These are phyloP conservation scores for Selenia dentaria DNA, from an alignment of 2,888 invertebrate species.

Conservation along the genomic window DNA sequence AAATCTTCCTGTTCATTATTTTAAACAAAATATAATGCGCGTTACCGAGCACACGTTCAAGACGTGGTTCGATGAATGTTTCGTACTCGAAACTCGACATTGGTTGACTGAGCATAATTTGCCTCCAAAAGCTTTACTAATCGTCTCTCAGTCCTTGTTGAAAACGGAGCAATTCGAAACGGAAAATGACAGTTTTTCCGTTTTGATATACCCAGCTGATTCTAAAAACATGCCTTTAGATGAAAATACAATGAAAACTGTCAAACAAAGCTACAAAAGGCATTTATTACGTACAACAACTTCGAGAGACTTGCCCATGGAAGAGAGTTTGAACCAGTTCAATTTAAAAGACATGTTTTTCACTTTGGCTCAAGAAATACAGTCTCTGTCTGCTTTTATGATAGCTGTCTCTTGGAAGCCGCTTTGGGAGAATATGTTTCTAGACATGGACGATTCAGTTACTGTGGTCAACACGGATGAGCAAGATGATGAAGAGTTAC, in stretches of 20 bases:
- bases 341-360: slow-evolving; percentile 9
- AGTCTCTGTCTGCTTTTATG: slow-evolving; percentile 1
- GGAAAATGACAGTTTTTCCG: slow-evolving; percentile 6
- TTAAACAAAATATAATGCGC: slow-evolving; percentile 21
- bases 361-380: slow-evolving; percentile 7
- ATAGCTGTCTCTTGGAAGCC: slow-evolving; percentile 14
- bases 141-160: slow-evolving; percentile 33
- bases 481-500: background rate
- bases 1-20: slow-evolving; percentile 26
- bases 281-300: slow-evolving; percentile 4
- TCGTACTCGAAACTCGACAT: slow-evolving; percentile 25
- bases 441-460: slow-evolving; percentile 2
- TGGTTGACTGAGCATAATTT: slow-evolving; percentile 26
- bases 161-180: slow-evolving; percentile 6
- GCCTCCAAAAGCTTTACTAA: slow-evolving; percentile 31
- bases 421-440: slow-evolving; percentile 16
- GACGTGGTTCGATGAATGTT: slow-evolving; percentile 32
- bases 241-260: slow-evolving; percentile 28
- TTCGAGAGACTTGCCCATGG: slow-evolving; percentile 2
- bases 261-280: slow-evolving; percentile 30
- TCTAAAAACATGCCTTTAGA: slow-evolving; percentile 33
- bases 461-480: background rate
- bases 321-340: slow-evolving; percentile 4
- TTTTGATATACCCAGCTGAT: slow-evolving; percentile 33
- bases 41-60: slow-evolving; percentile 24